A percentile compares a stretch with the other conserved stretches of the same genome.
These are phyloP conservation scores for Tipula vernalis DNA, from an alignment of 2,888 invertebrate genomes.

Conservation along the genomic window DNA sequence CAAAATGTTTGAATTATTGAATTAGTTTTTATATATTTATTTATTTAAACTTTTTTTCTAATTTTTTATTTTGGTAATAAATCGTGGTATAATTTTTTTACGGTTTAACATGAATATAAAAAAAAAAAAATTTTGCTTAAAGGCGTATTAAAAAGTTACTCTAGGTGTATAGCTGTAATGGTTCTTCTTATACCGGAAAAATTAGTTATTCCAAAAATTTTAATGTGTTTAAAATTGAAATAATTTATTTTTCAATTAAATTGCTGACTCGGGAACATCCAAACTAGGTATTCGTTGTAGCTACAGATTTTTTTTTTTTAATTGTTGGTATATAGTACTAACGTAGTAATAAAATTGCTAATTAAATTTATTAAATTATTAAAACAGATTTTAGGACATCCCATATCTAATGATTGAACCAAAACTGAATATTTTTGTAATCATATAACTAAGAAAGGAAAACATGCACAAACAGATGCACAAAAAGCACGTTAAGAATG, in stretches of 20 bases:
- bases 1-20: neutral
- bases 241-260: neutral
- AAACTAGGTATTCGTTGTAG: too few relatives aligned
- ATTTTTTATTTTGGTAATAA: neutral
- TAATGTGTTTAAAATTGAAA: neutral
- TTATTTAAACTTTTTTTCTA: neutral
- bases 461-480: too few relatives aligned
- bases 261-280: neutral
- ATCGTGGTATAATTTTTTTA: neutral
- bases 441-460: too few relatives aligned
- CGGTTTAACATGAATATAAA: neutral
- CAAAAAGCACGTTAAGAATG: too few relatives aligned
- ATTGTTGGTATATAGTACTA: too few relatives aligned
- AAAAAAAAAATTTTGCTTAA: neutral
- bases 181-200: neutral
- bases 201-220: neutral
- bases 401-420: too few relatives aligned
- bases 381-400: too few relatives aligned
- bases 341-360: too few relatives aligned
- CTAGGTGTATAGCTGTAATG: neutral
- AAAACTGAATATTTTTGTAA: too few relatives aligned
- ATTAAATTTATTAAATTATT: too few relatives aligned
- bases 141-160: neutral
- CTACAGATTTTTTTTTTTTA: neutral
- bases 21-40: neutral